These are phyloP conservation scores for Lottia gigantea DNA, from an alignment of 2,888 invertebrate species.

Conservation along the genomic window DNA sequence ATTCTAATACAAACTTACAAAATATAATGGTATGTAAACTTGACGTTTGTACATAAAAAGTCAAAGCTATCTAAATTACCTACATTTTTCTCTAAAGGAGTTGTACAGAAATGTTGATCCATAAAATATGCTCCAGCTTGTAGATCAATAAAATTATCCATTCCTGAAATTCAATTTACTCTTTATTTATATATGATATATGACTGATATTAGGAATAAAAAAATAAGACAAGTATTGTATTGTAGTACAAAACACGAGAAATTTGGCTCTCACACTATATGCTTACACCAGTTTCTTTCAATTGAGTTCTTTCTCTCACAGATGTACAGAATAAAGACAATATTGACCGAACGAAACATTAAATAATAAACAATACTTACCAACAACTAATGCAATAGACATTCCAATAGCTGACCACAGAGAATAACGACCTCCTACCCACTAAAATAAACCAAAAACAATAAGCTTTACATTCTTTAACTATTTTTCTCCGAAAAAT, in stretches of 20 bases:
- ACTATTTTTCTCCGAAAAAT: too few species aligned
- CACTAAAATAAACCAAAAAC: constrained; percentile 72
- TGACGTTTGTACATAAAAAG: neutral
- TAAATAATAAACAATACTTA: constrained; percentile 29
- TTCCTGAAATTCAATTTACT: constrained; percentile 68
- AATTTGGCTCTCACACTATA: too few species aligned
- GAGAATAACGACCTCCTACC: constrained; percentile 97
- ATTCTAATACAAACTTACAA: too few species aligned
- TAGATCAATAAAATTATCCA: constrained; percentile 91
- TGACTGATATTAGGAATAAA: too few species aligned
- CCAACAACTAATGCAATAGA: constrained; percentile 94
- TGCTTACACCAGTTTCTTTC: too few species aligned
- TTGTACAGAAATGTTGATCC: constrained; percentile 90
- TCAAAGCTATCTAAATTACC: constrained; percentile 58
- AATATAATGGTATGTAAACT: neutral
- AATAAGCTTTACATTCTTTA: too few species aligned
- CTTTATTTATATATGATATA: neutral
- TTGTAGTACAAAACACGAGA: too few species aligned
- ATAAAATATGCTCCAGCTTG: constrained; percentile 91
- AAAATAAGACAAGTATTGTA: too few species aligned
- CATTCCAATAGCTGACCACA: constrained; percentile 99
- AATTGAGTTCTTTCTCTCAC: too few species aligned
- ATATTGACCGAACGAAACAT: too few species aligned
- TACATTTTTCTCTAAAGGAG: constrained; percentile 92
- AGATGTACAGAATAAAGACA: too few species aligned